Evolutionary conservation across 2,797 vertebrate genomes (phyloP), one percentile per base, ranked within the genome.

Genomic region (Thaleichthys pacificus): DNA sequence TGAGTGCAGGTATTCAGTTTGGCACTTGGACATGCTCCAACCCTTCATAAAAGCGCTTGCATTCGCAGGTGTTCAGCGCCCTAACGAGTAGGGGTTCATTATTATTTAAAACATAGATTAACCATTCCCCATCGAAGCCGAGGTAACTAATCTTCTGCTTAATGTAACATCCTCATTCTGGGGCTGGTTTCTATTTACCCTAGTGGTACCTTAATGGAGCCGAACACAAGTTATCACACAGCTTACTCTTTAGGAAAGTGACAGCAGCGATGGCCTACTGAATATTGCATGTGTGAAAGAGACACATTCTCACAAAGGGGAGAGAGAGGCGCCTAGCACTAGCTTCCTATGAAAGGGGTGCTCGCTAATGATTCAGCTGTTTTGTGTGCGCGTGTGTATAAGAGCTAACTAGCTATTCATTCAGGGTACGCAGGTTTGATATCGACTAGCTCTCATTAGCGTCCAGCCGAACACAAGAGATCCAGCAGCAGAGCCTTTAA

Each of bases 51-150:
- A 42, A 80, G 61, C 17, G 80, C 78, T 84, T 88, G 84, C 84
- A 83, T 83, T 86, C 82, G 84, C 89, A 91, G 90, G 86, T 92
- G 90, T 89, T 88, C 80, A 73, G 83, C 81, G 87, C 77, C 75
- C 82, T 86, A 88, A 90, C 87, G 85, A 88, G 83, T 28, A 75
- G 21, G 74, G 58, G 72, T 89, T 91, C 88, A 88, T 92, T 90
- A 89, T 87, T 89, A 84, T 86, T 85, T 91, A 86, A 84, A 82
- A 78, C 78, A 76, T 70, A 63, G 71, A 89, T 90, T 90, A 90
- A 87, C 82, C 73, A 82, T 79, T 72, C 72, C 12, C 66, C 67
- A 85, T 88, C 74, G 42, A 78, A 74, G 81, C 87, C 77, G 80
- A 77, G 69, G 87, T 83, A 74, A 60, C 80, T 86, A 86, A 89